A percentile compares a stretch with the other conserved stretches of the same genome.
Conservation (phyloP, 2,113 vertebrate genomes). For the Oncorhynchus keta region DNA sequence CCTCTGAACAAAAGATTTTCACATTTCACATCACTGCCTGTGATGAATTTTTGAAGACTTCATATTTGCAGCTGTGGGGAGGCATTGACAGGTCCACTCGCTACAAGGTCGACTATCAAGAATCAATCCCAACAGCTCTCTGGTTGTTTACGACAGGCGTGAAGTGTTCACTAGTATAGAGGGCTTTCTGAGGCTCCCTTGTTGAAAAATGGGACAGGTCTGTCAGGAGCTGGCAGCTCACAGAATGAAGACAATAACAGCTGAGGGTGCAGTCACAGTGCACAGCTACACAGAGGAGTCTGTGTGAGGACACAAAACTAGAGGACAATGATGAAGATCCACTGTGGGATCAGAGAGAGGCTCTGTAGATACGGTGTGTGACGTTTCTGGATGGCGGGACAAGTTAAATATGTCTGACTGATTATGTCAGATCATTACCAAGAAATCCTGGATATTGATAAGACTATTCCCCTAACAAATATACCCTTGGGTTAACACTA, state of each 20-base stretch:
- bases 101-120: conserved; percentile 40
- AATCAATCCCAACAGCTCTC: conserved; percentile 32
- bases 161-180: conserved; percentile 12
- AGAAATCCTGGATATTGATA: neutral
- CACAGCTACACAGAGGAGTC: neutral
- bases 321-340: neutral
- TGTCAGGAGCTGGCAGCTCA: neutral
- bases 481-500: no score
- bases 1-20: conserved; percentile 28
- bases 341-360: neutral
- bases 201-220: neutral
- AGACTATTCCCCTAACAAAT: no score
- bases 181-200: neutral
- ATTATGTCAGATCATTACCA: neutral
- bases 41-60: conserved; percentile 37
- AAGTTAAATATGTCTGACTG: neutral
- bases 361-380: neutral
- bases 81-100: conserved; percentile 31
- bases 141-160: conserved; percentile 25
- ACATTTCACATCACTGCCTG: conserved; percentile 20
- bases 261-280: neutral
- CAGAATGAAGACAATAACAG: neutral
- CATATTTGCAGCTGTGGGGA: conserved; percentile 33
- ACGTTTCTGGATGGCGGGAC: neutral
- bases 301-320: neutral